Conservation (phyloP, 2,888 invertebrate genomes). For the Megastigmus dorsalis region DNA sequence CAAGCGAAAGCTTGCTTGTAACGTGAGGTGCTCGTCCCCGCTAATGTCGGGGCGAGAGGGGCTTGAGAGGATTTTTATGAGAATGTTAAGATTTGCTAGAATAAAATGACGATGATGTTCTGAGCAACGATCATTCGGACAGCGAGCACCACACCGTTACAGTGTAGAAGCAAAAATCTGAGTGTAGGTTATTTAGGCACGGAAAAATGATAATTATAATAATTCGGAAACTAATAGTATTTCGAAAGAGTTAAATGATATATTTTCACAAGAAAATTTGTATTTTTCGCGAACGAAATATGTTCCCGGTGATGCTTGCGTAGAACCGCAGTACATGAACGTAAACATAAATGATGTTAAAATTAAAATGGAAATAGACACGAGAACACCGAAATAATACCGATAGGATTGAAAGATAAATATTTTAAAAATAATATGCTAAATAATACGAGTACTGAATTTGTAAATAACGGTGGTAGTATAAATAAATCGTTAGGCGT, state of each 20-base stretch:
- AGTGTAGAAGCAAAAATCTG: too few relatives aligned
- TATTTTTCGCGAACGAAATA: not conserved
- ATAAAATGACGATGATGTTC: too few relatives aligned
- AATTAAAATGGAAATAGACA: constrained; percentile 8
- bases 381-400: not conserved
- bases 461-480: not conserved
- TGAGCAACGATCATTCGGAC: too few relatives aligned
- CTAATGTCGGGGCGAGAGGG: too few relatives aligned
- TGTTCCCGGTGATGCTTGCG: not conserved
- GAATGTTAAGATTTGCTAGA: too few relatives aligned
- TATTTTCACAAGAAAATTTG: not conserved
- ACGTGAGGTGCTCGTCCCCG: too few relatives aligned
- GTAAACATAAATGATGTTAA: too few relatives aligned
- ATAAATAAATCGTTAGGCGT: not conserved
- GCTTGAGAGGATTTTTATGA: too few relatives aligned
- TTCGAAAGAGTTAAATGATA: not conserved
- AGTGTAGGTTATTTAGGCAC: too few relatives aligned
- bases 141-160: too few relatives aligned
- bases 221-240: not conserved
- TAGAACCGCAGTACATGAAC: not conserved
- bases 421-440: not conserved
- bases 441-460: not conserved
- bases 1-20: too few relatives aligned
- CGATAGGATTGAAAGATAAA: not conserved
- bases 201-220: too few relatives aligned